A percentile compares a stretch with the other conserved stretches of the same genome.
These are phyloP conservation scores for Catharus ustulatus DNA, from an alignment of 2,797 vertebrate species.

Conservation along the genomic window DNA sequence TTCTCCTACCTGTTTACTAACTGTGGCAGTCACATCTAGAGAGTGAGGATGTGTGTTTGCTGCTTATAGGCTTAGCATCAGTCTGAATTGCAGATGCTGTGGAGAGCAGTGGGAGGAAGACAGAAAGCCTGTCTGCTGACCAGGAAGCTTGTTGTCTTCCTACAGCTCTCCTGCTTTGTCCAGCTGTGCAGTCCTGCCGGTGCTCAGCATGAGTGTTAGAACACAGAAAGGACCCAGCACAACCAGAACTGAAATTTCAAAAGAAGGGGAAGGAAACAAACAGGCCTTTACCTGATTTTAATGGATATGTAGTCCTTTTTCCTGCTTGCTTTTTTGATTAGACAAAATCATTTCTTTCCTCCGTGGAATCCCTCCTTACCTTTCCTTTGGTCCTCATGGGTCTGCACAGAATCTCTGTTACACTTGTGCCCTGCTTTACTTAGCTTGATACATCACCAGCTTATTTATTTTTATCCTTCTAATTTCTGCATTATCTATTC, in stretches of 20 bases:
- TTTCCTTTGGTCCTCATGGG: not conserved
- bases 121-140: slow-evolving; percentile 9
- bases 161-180: not conserved
- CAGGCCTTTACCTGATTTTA: not conserved
- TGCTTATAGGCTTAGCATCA: not conserved
- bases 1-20: not conserved
- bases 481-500: slow-evolving; percentile 38
- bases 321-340: not conserved
- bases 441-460: not conserved
- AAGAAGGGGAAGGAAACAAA: not conserved
- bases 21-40: not conserved
- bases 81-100: not conserved
- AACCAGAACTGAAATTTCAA: not conserved
- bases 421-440: slow-evolving; percentile 25
- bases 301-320: not conserved
- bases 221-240: not conserved
- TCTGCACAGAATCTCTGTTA: slow-evolving; percentile 3
- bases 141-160: slow-evolving; percentile 10
- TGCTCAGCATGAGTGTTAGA: slow-evolving; percentile 15
- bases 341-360: not conserved
- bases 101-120: not conserved
- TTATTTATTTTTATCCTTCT: not conserved
- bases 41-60: not conserved
- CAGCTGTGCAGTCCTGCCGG: not conserved
- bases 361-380: not conserved